Evolutionary conservation across 2,888 invertebrate genomes (phyloP).

Genomic region (Fragum whitleyi): DNA sequence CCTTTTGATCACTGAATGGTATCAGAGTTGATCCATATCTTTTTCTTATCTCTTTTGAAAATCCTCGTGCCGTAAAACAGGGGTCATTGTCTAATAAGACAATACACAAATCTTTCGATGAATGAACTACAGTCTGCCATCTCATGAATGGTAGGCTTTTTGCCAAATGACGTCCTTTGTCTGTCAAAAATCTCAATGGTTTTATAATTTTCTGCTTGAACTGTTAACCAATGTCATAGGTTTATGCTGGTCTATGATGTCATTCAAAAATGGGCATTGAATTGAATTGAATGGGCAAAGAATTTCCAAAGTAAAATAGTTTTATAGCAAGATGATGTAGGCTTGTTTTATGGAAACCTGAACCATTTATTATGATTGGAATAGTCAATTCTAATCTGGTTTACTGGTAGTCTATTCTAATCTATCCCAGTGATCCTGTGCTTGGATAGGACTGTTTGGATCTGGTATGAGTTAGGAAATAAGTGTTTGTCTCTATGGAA

Average conservation of each 20-base stretch:
- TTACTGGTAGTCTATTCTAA: too few species aligned
- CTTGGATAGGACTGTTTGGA: too few species aligned
- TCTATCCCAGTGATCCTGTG: too few species aligned
- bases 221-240: constrained; percentile 19
- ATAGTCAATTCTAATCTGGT: too few species aligned
- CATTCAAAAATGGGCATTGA: too few species aligned
- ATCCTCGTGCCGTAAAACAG: not conserved
- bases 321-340: too few species aligned
- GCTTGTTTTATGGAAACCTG: too few species aligned
- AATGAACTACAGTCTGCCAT: constrained; percentile 18
- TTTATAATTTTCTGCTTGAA: constrained; percentile 24
- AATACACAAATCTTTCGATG: constrained; percentile 1
- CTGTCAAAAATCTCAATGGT: constrained; percentile 9
- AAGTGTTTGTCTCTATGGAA: too few species aligned
- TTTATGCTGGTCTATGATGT: not conserved
- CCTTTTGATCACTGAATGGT: not conserved
- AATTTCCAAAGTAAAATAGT: too few species aligned
- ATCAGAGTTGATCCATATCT: constrained; percentile 16
- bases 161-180: constrained; percentile 16
- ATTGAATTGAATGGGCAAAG: too few species aligned
- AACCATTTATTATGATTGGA: too few species aligned
- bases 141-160: constrained; percentile 24
- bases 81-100: constrained; percentile 1
- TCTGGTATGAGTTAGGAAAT: too few species aligned
- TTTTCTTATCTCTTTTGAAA: constrained; percentile 16